These are phyloP conservation scores for Rhynchophorus ferrugineus DNA, from an alignment of 1,140 invertebrate species.

Conservation along the genomic window DNA sequence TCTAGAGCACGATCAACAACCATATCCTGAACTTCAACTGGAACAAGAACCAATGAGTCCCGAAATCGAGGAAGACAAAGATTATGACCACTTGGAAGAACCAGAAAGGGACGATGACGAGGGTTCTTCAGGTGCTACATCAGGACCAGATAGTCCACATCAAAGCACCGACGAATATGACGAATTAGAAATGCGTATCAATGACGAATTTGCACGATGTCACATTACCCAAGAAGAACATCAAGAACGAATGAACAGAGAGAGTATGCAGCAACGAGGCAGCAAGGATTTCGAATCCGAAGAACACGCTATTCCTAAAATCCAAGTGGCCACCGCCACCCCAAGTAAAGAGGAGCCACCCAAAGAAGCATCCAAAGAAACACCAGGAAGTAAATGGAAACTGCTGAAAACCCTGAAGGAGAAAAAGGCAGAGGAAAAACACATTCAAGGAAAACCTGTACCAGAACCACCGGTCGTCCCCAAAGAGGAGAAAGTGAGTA, in stretches of 20 bases:
- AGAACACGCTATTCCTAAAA: constrained; percentile 30
- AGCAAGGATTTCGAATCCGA: constrained; percentile 5
- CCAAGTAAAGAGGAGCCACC: constrained; percentile 46
- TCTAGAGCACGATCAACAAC: constrained; percentile 20
- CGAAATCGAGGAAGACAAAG: constrained; percentile 40
- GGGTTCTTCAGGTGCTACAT: constrained; percentile 72
- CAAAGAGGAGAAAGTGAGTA: constrained; percentile 58
- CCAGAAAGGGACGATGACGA: constrained; percentile 38
- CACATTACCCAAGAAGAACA: constrained; percentile 38
- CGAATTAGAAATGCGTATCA: constrained; percentile 41
- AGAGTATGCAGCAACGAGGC: not conserved
- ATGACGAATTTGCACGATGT: constrained; percentile 38
- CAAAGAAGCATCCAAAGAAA: constrained; percentile 35
- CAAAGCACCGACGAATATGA: constrained; percentile 65
- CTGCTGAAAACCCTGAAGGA: constrained; percentile 81
- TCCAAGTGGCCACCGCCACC: constrained; percentile 21
- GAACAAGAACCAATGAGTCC: constrained; percentile 33
- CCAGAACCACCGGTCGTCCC: constrained; percentile 46
- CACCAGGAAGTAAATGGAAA: constrained; percentile 78
- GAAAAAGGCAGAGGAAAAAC: constrained; percentile 78
- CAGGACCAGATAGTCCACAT: constrained; percentile 75
- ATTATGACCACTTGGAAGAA: constrained; percentile 35
- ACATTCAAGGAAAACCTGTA: constrained; percentile 49
- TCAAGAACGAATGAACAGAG: constrained; percentile 34
- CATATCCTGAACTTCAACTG: too few relatives aligned